Evolutionary conservation across 2,888 invertebrate species (phyloP).

Genomic region (Drosophila histrio): DNA sequence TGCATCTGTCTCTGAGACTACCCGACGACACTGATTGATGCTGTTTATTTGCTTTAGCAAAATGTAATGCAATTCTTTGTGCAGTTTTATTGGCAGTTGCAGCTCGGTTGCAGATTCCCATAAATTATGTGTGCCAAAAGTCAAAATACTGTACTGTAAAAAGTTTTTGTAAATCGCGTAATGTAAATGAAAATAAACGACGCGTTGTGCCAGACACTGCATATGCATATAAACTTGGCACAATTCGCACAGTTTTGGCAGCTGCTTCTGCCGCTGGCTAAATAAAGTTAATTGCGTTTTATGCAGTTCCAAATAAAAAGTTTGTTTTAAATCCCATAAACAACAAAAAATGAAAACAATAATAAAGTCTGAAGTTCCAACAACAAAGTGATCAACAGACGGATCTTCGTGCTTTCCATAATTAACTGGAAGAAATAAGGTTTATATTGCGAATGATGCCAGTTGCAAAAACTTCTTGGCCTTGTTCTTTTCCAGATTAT

Average conservation of each 20-base stretch:
- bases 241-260: constrained; percentile 33
- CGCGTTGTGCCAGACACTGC: constrained; percentile 1
- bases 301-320: constrained; percentile 45
- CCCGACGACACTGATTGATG: constrained; percentile 41
- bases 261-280: constrained; percentile 32
- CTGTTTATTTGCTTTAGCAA: constrained; percentile 44
- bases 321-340: constrained; percentile 58
- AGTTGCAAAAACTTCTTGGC: not conserved
- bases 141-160: constrained; percentile 42
- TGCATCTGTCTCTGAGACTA: constrained; percentile 28
- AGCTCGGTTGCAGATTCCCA: constrained; percentile 14
- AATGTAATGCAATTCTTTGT: constrained; percentile 36
- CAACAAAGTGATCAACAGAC: constrained; percentile 19
- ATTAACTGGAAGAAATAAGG: not conserved
- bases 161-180: constrained; percentile 39
- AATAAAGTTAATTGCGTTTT: constrained; percentile 66
- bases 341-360: constrained; percentile 38
- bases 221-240: constrained; percentile 55
- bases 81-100: constrained; percentile 27
- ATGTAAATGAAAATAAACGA: constrained; percentile 49
- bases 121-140: constrained; percentile 52
- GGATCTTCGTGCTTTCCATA: not conserved
- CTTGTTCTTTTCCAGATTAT: not conserved
- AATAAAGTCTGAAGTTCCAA: constrained; percentile 35
- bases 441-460: not conserved